Evolutionary conservation across 2,888 invertebrate genomes (phyloP).

Genomic region (Galerucella nymphaeae): DNA sequence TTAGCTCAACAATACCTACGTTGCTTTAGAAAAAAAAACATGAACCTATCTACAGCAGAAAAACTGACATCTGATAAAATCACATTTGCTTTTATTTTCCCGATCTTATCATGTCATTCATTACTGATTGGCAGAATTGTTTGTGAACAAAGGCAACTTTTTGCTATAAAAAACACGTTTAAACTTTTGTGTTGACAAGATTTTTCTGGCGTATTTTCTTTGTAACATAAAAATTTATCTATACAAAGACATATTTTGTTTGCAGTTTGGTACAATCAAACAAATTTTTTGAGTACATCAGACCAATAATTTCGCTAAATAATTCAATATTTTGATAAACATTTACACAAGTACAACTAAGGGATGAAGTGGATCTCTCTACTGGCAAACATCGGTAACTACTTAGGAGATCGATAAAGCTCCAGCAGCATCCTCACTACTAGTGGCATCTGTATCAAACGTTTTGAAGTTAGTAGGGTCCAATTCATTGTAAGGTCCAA

Average conservation of each 20-base stretch:
- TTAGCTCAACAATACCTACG: too few relatives aligned
- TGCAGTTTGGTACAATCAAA: neutral
- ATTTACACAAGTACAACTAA: too few relatives aligned
- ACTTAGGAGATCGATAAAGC: conserved; percentile 39
- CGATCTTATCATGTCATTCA: neutral
- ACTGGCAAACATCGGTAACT: conserved; percentile 39
- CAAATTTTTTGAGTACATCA: too few relatives aligned
- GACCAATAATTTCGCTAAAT: too few relatives aligned
- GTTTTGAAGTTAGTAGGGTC: conserved; percentile 30
- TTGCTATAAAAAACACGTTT: neutral
- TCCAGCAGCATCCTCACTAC: conserved; percentile 22
- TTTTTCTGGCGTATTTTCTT: neutral
- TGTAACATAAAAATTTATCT: neutral
- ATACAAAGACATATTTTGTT: neutral
- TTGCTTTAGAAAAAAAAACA: neutral
- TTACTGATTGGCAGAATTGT: neutral
- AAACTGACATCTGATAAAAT: neutral
- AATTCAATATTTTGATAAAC: neutral
- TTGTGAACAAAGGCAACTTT: neutral
- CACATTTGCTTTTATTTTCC: neutral
- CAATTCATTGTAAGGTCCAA: neutral
- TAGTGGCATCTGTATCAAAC: conserved; percentile 36
- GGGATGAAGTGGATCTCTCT: conserved; percentile 33
- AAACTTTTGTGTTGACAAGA: neutral
- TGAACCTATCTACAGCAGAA: neutral